Base-by-base conservation (phyloP, 2,888 invertebrate species). In the Athalia circularis region DNA sequence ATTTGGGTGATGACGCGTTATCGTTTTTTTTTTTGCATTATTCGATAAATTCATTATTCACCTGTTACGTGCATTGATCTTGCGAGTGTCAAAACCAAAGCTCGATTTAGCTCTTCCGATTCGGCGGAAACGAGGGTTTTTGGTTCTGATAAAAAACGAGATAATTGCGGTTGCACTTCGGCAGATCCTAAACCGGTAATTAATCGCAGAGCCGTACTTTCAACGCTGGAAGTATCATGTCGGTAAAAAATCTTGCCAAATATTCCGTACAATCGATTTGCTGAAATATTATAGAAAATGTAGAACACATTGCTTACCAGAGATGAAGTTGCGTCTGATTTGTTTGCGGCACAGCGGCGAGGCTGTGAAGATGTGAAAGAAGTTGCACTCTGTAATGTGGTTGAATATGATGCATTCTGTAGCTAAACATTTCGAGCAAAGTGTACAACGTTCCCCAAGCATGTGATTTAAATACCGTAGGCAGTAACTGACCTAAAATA, bases 401-500 rank as follows among this genome's bases (percentile, higher is more conserved):
- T 86, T 98, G 98, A 83, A 98, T 98, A 90, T 99, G 98, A 90
- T 98, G 98, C 91, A 99, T 95, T 65, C 99, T 93, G 89, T 98
- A 98, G 80, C 97, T 97, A 90, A 98, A 98, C 98, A 99, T 98
- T 90, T 99, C 98, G 86, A 99, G 90, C 57, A 99, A 91, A 0
- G 98, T 98, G 88, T 98, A 98, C n/a, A 99, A 92, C 77, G 97
- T 98, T 43, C 97, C 97, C 98, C 98, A 98, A 0, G 97, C 97
- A 85, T 98, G 97, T 11, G 95, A 95, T 89, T 97, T 97, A 88
- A 97, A 97, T 59, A 98, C 98, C 47, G 95, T 96, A 0, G 98
- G 98, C 82, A 99, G 90, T 64, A 98, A 91, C 91, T 98, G 97
- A 88, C 94, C 96, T 96, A 89, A 72, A 87, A 87, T 77, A 78